Conservation (phyloP, 2,113 vertebrate genomes). For the Eubucco bourcierii region DNA sequence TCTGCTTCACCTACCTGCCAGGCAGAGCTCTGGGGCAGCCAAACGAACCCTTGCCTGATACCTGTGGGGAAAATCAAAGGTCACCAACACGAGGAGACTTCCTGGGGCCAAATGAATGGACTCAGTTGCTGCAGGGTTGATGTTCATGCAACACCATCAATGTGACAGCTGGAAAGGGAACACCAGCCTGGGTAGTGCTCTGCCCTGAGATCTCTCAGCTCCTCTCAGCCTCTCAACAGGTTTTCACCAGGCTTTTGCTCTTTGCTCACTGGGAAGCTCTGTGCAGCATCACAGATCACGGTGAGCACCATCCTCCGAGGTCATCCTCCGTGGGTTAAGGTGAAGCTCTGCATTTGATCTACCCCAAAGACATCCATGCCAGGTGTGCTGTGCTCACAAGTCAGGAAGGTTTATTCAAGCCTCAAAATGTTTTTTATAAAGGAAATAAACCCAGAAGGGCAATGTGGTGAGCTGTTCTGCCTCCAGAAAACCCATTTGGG, state of each 20-base stretch:
- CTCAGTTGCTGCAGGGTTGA: fast-evolving
- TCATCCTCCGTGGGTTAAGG: fast-evolving
- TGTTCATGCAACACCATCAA: fast-evolving
- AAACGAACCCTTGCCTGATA: background rate
- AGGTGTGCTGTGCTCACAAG: background rate
- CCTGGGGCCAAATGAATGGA: background rate
- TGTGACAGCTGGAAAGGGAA: background rate
- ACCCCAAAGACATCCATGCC: background rate
- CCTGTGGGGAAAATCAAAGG: fast-evolving
- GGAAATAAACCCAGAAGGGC: too few relatives aligned
- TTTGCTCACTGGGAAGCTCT: background rate
- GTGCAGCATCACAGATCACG: fast-evolving
- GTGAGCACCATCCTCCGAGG: fast-evolving
- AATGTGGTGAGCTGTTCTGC: too few relatives aligned
- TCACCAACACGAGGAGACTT: fast-evolving
- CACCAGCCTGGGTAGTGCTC: fast-evolving
- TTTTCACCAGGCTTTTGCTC: background rate
- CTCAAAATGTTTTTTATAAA: too few relatives aligned
- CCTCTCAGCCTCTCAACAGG: background rate
- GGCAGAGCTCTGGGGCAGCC: background rate
- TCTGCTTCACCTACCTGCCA: background rate
- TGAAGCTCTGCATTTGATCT: too few relatives aligned
- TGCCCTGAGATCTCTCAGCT: fast-evolving
- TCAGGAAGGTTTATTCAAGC: too few relatives aligned
- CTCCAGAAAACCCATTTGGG: too few relatives aligned